These are phyloP conservation scores for Drosophila fungiperda DNA, from an alignment of 2,888 invertebrate species.

Conservation along the genomic window DNA sequence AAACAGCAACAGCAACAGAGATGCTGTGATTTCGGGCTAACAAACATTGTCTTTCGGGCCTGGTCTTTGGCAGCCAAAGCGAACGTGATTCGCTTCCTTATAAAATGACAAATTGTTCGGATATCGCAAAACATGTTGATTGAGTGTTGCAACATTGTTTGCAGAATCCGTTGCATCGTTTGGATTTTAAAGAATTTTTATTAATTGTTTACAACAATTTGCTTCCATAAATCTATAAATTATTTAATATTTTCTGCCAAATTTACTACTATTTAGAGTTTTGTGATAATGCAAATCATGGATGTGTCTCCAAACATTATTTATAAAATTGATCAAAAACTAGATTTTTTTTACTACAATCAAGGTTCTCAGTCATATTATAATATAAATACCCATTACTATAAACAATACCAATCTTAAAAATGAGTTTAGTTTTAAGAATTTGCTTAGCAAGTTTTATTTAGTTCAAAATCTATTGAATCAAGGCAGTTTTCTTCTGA, in stretches of 20 bases:
- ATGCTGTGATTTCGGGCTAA: constrained; percentile 37
- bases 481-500: background rate
- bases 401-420: background rate
- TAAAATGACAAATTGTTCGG: constrained; percentile 47
- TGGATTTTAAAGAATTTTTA: background rate
- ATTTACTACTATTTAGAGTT: background rate
- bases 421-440: constrained; percentile 8
- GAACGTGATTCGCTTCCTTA: constrained; percentile 37
- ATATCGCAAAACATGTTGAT: constrained; percentile 49
- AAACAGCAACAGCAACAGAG: constrained; percentile 29
- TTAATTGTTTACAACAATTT: background rate
- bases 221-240: constrained; percentile 12
- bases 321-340: background rate
- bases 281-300: background rate
- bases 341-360: background rate
- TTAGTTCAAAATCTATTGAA: background rate
- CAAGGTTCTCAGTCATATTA: background rate
- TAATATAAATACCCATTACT: constrained; percentile 7
- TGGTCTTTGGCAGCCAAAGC: constrained; percentile 19
- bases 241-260: background rate
- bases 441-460: background rate
- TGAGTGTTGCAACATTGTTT: constrained; percentile 27
- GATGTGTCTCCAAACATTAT: background rate
- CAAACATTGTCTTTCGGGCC: constrained; percentile 9
- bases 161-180: constrained; percentile 1